Percentiles rank a stretch among this genome's conserved stretches.
Evolutionary conservation across 2,888 invertebrate genomes (phyloP).

Genomic region (Ennomos fuscantarius): DNA sequence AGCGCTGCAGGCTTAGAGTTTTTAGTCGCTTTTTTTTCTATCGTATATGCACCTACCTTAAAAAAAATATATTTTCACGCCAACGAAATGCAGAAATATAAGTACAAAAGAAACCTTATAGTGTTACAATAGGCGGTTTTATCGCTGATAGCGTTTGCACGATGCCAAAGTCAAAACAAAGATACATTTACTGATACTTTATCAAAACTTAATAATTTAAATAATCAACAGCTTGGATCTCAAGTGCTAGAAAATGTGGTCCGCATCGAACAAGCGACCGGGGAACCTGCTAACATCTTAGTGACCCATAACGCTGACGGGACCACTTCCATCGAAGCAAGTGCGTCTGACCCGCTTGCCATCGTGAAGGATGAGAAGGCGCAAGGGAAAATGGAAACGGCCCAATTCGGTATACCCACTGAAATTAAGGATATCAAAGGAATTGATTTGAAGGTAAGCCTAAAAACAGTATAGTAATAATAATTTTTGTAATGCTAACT

Average conservation of each 20-base stretch:
- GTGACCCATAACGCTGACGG: slow-evolving; percentile 82
- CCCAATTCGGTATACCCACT: slow-evolving; percentile 78
- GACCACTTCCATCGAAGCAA: slow-evolving; percentile 81
- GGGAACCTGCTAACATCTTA: slow-evolving; percentile 80
- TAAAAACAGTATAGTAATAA: too few species aligned
- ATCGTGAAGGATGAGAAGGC: slow-evolving; percentile 86
- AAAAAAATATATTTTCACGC: too few species aligned
- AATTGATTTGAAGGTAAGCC: slow-evolving; percentile 74
- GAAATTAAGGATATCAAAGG: slow-evolving; percentile 82
- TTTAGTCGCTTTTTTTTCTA: too few species aligned
- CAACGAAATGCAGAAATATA: too few species aligned
- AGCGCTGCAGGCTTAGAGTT: too few species aligned
- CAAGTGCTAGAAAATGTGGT: slow-evolving; percentile 80
- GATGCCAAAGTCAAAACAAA: too few species aligned
- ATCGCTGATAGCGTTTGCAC: too few species aligned
- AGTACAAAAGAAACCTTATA: too few species aligned
- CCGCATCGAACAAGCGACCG: slow-evolving; percentile 80
- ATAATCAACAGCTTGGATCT: slow-evolving; percentile 47
- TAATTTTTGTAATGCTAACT: too few species aligned
- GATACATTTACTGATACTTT: too few species aligned
- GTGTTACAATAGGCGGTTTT: too few species aligned
- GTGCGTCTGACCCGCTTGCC: slow-evolving; percentile 66
- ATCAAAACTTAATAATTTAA: slow-evolving; percentile 17
- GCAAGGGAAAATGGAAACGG: slow-evolving; percentile 65
- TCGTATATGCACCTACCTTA: too few species aligned